Evolutionary conservation across 2,888 invertebrate species (phyloP).

Genomic region (Calliscelio sp.): DNA sequence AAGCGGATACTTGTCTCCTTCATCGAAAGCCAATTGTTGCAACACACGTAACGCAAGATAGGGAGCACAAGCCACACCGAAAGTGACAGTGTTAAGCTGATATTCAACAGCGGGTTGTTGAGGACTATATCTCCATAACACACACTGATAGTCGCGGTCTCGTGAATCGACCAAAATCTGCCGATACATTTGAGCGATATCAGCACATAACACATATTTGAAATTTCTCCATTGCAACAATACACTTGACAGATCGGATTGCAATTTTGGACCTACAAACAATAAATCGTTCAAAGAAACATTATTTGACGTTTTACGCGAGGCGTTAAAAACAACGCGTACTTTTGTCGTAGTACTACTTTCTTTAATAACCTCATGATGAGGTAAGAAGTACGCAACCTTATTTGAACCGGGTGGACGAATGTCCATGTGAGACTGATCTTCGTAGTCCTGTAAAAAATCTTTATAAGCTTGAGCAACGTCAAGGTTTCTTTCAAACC

Average conservation of each 20-base stretch:
- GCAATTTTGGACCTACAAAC: too few species aligned
- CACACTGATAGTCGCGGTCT: background rate
- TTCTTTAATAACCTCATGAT: too few species aligned
- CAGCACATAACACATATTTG: background rate
- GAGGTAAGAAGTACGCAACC: too few species aligned
- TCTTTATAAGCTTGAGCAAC: too few species aligned
- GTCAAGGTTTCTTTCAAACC: too few species aligned
- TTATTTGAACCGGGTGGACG: too few species aligned
- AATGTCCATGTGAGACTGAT: too few species aligned
- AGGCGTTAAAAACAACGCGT: too few species aligned
- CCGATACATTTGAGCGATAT: slow-evolving; percentile 1
- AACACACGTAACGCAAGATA: background rate
- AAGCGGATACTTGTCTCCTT: background rate
- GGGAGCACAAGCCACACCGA: background rate
- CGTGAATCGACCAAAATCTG: background rate
- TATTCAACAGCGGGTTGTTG: background rate
- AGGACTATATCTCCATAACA: background rate
- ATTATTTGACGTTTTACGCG: too few species aligned
- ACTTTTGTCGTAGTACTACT: too few species aligned
- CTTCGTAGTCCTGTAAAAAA: too few species aligned
- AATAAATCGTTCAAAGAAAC: too few species aligned
- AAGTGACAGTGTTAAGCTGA: background rate
- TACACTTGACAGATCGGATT: background rate
- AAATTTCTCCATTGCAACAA: background rate
- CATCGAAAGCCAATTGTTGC: background rate